Evolutionary conservation across 1,140 invertebrate species (phyloP), one percentile per base, ranked within the genome.

Genomic region (Eulimnadia texana): DNA sequence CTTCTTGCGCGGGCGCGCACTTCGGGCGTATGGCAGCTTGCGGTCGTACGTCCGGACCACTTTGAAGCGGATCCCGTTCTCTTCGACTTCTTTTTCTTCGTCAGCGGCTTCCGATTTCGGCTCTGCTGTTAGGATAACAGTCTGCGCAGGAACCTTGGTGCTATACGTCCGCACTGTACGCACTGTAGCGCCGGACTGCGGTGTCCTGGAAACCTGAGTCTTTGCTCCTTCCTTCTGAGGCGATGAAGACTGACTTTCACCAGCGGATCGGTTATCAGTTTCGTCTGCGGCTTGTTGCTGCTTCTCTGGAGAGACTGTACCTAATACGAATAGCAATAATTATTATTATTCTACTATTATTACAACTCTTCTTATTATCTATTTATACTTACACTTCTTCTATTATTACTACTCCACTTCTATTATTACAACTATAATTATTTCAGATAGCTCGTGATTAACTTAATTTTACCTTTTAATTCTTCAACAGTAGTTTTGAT

Each of bases 41-140:
- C 55, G 55, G 10, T 57, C 55, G 22, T 57, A 57, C 13, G 55
- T 57, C 3, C 55, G 55, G 33, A 57, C 29, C 0, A 57, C 54
- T 33, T 57, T 57, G 1, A 33, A 33, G 22, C 55, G 1, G 19
- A 57, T 27, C 10, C 25, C 28, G 33, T 57, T 57, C 33, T 57
- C 55, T n/a, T 57, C 55, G 9, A 20, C 33, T 42, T 57, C 55
- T 2, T 29, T 33, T 1, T 33, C 55, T 23, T 57, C 33, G 20
- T 57, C 55, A 19, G 10, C 50, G 10, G 25, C 25, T 22, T 28
- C 55, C 11, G 13, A 20, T 57, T 57, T 57, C 25, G 27, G 28
- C 55, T 54, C 28, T n/a, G 22, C 13, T 42, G 33, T 6, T 16
- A 42, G 33, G 6, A 16, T 42, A 42, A 42, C 33, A 6, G 33